Percentiles rank a stretch among this genome's conserved stretches.
phyloP scores from a whole-genome alignment of 1,140 invertebrate species.

The Drosophila erecta region DNA sequence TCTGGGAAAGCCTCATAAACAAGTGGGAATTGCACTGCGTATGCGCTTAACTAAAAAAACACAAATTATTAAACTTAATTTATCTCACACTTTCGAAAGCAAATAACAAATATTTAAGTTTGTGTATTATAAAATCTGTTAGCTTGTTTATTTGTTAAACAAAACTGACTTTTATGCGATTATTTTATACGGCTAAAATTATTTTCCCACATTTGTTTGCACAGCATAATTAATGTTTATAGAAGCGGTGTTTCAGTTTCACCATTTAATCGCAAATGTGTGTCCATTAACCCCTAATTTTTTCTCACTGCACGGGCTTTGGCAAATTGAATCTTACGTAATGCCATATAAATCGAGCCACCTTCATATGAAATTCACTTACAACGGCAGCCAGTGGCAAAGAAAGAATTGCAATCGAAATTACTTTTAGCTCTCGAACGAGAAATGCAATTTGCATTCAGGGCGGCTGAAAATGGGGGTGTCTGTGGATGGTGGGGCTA shows the following conservation, averaged over 20 bases:
- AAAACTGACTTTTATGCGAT: too few relatives aligned
- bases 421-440: conserved; percentile 45
- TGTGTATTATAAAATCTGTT: neutral
- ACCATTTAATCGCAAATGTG: neutral
- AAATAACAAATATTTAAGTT: neutral
- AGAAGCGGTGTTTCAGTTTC: neutral
- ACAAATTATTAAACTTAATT: neutral
- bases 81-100: neutral
- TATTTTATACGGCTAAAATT: neutral
- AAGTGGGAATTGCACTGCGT: conserved; percentile 8
- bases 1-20: conserved; percentile 1
- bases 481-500: too few relatives aligned
- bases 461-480: conserved; percentile 18
- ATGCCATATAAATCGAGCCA: conserved; percentile 50
- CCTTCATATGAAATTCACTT: conserved; percentile 64
- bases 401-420: conserved; percentile 56
- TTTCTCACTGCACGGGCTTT: conserved; percentile 25
- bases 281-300: conserved; percentile 6
- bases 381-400: conserved; percentile 30
- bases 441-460: conserved; percentile 57
- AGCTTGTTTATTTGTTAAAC: neutral
- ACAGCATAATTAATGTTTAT: neutral
- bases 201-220: neutral
- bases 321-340: conserved; percentile 51
- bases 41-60: neutral